Percentiles rank a stretch among this genome's conserved stretches.
Conservation (phyloP, 2,113 vertebrate species). For the Paramisgurnus dabryanus region DNA sequence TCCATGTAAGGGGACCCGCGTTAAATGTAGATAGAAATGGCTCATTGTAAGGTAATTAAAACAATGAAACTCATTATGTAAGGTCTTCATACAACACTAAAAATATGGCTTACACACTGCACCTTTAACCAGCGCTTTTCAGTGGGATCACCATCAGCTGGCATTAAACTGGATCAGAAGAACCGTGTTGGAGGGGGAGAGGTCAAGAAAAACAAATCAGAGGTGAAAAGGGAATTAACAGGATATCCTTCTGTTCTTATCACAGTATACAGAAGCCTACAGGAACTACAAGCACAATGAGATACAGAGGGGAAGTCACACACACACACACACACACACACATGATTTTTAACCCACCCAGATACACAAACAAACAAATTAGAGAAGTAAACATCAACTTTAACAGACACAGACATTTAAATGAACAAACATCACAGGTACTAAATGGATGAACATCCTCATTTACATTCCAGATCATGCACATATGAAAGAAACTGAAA, state of each 20-base stretch:
- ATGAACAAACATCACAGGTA: slow-evolving; percentile 2
- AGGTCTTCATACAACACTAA: too few relatives aligned
- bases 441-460: background rate
- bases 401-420: background rate
- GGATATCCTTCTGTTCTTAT: slow-evolving; percentile 63
- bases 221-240: slow-evolving; percentile 47
- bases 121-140: background rate
- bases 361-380: slow-evolving; percentile 9
- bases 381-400: background rate
- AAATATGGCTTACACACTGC: too few relatives aligned
- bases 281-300: slow-evolving; percentile 45
- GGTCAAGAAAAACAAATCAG: slow-evolving; percentile 31
- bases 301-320: slow-evolving; percentile 14
- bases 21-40: too few relatives aligned
- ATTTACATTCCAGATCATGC: slow-evolving; percentile 37
- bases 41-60: too few relatives aligned
- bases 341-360: slow-evolving; percentile 6
- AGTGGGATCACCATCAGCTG: background rate
- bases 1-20: too few relatives aligned
- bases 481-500: background rate
- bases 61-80: too few relatives aligned
- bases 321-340: slow-evolving; percentile 30
- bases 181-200: background rate
- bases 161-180: slow-evolving; percentile 25
- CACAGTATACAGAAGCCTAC: slow-evolving; percentile 52